phyloP scores from a whole-genome alignment of 2,113 vertebrate species.

The Scophthalmus maximus region DNA sequence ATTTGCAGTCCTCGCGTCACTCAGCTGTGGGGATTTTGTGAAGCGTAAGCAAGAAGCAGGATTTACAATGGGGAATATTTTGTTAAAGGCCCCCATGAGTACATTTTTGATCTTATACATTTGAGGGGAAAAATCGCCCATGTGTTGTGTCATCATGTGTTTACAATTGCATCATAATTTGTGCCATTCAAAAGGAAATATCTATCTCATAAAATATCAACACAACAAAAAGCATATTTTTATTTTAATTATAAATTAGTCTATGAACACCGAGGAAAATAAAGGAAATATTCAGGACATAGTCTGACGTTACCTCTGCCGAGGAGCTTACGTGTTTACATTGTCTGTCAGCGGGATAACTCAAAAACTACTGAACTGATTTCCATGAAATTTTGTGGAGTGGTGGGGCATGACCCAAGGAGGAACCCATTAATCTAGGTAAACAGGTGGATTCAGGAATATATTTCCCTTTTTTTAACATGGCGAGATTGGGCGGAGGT shows the following conservation, averaged over 20 bases:
- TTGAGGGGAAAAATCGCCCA: neutral
- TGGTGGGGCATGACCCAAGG: too few species aligned
- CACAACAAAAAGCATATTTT: neutral
- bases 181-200: neutral
- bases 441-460: too few species aligned
- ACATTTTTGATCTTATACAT: neutral
- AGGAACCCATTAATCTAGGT: too few species aligned
- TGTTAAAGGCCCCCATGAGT: slow-evolving; percentile 1
- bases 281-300: neutral
- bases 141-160: neutral
- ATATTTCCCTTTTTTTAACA: too few species aligned
- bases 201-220: too few species aligned
- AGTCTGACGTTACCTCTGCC: too few species aligned
- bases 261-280: neutral
- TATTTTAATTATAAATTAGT: too few species aligned
- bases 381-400: too few species aligned
- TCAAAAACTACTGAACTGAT: too few species aligned
- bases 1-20: slow-evolving; percentile 25
- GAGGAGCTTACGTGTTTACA: too few species aligned
- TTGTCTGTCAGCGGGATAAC: too few species aligned
- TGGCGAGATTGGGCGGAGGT: too few species aligned
- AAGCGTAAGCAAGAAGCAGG: slow-evolving; percentile 12
- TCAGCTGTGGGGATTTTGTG: slow-evolving; percentile 3
- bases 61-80: slow-evolving; percentile 7
- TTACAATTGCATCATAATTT: slow-evolving; percentile 12